phyloP scores from a whole-genome alignment of 2,113 vertebrate species.

The Apodemus speciosus region DNA sequence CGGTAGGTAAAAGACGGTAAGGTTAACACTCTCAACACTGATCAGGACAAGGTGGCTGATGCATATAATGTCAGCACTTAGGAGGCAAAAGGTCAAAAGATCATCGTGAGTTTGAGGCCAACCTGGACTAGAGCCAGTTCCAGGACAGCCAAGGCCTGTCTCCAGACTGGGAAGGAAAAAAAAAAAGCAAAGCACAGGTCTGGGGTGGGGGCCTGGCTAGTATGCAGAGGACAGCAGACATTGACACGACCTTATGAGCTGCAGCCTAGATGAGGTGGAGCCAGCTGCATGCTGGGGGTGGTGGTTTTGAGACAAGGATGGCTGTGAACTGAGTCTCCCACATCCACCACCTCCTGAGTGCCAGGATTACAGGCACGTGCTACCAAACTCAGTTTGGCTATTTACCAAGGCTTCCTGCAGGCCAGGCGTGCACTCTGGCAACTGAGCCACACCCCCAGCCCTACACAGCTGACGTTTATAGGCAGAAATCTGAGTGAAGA shows the following conservation, averaged over 20 bases:
- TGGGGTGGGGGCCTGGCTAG: background rate
- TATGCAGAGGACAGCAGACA: background rate
- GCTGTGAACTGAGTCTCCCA: background rate
- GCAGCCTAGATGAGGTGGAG: background rate
- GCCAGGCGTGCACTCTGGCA: background rate
- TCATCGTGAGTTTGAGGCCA: background rate
- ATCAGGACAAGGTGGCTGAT: background rate
- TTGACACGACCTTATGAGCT: background rate
- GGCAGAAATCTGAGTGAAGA: background rate
- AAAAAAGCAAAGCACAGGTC: background rate
- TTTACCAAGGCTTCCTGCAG: background rate
- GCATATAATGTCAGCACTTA: too few relatives aligned
- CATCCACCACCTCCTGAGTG: background rate
- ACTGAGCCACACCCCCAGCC: too few relatives aligned
- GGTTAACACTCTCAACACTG: background rate
- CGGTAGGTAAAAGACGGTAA: background rate
- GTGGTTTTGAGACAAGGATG: background rate
- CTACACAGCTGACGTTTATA: background rate
- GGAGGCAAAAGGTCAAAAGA: background rate
- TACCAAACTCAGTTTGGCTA: background rate
- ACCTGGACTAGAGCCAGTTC: background rate
- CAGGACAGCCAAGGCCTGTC: background rate
- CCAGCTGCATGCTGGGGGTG: background rate
- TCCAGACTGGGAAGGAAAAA: too few relatives aligned
- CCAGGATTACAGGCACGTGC: background rate